Conservation (phyloP, 2,113 vertebrate species). For the Poeciliopsis occidentalis region DNA sequence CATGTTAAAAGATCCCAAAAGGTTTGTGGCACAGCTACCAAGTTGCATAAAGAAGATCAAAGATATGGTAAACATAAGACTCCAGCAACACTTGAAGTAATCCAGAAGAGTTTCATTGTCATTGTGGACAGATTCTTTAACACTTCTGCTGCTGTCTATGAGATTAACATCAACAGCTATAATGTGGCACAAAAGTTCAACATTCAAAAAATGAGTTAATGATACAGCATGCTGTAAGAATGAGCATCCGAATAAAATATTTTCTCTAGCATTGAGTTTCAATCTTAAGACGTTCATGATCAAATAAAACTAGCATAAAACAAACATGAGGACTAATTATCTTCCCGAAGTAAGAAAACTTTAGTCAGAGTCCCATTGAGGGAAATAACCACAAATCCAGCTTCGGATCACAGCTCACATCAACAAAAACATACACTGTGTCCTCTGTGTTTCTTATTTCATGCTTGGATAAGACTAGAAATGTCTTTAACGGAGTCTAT, state of each 20-base stretch:
- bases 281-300: not conserved
- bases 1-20: too few relatives aligned
- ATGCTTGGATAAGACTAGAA: constrained; percentile 3
- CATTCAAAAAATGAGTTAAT: not conserved
- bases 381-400: constrained; percentile 6
- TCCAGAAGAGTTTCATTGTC: too few relatives aligned
- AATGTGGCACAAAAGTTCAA: too few relatives aligned
- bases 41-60: too few relatives aligned
- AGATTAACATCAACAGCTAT: too few relatives aligned
- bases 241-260: not conserved
- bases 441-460: not conserved
- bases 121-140: too few relatives aligned
- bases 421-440: not conserved
- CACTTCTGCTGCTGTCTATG: too few relatives aligned
- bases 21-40: too few relatives aligned
- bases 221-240: not conserved
- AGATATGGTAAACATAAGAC: too few relatives aligned
- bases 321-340: constrained; percentile 4
- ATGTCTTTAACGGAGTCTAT: not conserved
- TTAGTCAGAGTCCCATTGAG: constrained; percentile 5
- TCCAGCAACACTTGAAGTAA: too few relatives aligned
- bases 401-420: not conserved
- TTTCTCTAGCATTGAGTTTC: not conserved
- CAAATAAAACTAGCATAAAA: not conserved
- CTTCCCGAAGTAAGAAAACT: not conserved